phyloP scores from a whole-genome alignment of 2,888 invertebrate genomes.

The Orchesellides sinensis region DNA sequence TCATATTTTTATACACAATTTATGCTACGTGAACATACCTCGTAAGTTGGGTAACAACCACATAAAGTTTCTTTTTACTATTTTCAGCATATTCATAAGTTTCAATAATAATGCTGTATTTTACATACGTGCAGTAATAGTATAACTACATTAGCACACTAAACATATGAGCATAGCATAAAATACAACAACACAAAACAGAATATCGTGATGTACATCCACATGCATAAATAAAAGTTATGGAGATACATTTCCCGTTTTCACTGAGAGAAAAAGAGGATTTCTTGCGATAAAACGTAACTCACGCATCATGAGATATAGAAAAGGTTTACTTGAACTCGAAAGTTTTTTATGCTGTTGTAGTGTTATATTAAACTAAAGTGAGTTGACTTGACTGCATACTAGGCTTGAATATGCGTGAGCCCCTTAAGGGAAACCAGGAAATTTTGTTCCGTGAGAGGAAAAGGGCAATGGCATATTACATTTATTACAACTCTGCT shows the following conservation, averaged over 20 bases:
- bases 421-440: conserved; percentile 51
- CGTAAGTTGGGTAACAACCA: background rate
- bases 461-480: conserved; percentile 33
- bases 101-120: conserved; percentile 18
- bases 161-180: background rate
- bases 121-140: background rate
- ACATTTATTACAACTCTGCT: conserved; percentile 2
- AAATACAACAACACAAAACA: conserved; percentile 22
- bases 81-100: conserved; percentile 45
- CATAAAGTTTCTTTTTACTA: conserved; percentile 11
- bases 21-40: conserved; percentile 3
- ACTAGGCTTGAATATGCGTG: conserved; percentile 39
- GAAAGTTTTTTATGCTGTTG: conserved; percentile 25
- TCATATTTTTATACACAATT: conserved; percentile 19
- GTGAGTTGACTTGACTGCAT: conserved; percentile 41
- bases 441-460: conserved; percentile 22
- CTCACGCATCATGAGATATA: conserved; percentile 57
- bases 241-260: conserved; percentile 55
- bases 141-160: background rate
- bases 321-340: conserved; percentile 50
- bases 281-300: conserved; percentile 56
- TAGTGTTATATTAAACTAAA: conserved; percentile 36
- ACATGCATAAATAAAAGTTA: conserved; percentile 54
- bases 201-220: conserved; percentile 2
- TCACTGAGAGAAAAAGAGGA: conserved; percentile 32